phyloP scores from a whole-genome alignment of 2,113 vertebrate species.

The Oryzias javanicus region DNA sequence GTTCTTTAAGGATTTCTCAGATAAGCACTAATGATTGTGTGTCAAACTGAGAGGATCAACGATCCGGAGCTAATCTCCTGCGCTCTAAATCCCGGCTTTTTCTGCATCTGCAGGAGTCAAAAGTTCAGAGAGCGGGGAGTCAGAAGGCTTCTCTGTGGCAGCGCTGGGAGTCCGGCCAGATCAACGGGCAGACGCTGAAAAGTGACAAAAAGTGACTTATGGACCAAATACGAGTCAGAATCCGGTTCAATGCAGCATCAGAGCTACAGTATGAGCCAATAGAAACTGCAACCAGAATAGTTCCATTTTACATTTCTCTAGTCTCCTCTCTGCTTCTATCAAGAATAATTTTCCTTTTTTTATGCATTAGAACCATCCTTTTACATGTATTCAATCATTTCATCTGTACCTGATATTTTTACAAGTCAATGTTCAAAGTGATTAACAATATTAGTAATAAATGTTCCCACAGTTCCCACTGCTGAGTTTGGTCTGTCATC shows the following conservation, averaged over 20 bases:
- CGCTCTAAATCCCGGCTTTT: slow-evolving; percentile 31
- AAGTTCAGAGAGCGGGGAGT: slow-evolving; percentile 44
- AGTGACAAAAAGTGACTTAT: slow-evolving; percentile 43
- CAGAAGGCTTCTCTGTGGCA: slow-evolving; percentile 66
- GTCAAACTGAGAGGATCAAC: slow-evolving; percentile 6
- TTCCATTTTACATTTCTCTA: too few relatives aligned
- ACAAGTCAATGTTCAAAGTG: too few relatives aligned
- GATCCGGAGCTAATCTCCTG: slow-evolving; percentile 19
- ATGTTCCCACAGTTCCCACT: too few relatives aligned
- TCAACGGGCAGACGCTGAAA: slow-evolving; percentile 45
- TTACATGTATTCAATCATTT: too few relatives aligned
- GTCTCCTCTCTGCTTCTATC: too few relatives aligned
- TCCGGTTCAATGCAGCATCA: background rate
- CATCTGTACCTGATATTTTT: too few relatives aligned
- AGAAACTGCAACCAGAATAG: too few relatives aligned
- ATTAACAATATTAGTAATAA: too few relatives aligned
- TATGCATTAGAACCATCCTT: too few relatives aligned
- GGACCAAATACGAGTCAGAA: slow-evolving; percentile 1
- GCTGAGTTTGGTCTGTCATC: too few relatives aligned
- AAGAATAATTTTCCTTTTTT: too few relatives aligned
- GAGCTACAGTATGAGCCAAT: background rate
- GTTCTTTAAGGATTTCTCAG: slow-evolving; percentile 7
- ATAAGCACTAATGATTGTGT: slow-evolving; percentile 10
- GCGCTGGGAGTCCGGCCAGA: slow-evolving; percentile 69
- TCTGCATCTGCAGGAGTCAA: slow-evolving; percentile 47